Evolutionary conservation across 2,797 vertebrate genomes (phyloP).

Genomic region (Psittacula echo): DNA sequence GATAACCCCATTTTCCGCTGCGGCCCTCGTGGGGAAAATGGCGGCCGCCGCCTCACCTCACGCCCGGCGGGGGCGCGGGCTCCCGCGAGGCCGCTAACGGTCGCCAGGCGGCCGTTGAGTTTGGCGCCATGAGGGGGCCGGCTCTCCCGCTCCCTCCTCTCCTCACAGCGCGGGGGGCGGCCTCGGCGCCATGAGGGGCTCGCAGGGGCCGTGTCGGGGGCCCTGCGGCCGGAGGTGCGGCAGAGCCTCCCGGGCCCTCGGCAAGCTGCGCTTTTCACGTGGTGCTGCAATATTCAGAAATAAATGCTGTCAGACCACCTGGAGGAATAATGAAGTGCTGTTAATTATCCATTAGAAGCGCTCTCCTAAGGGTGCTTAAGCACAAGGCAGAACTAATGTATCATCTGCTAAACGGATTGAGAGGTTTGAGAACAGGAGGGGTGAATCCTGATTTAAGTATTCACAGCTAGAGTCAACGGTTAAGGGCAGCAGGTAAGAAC

Average conservation of each 20-base stretch:
- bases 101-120: rapidly evolving
- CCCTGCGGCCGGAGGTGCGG: rapidly evolving
- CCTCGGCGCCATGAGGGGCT: rapidly evolving
- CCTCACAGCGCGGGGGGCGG: rapidly evolving
- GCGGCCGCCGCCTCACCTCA: not conserved
- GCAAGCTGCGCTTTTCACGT: not conserved
- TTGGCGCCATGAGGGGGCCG: rapidly evolving
- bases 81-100: no score
- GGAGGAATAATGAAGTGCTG: not conserved
- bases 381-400: not conserved
- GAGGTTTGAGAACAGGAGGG: not conserved
- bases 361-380: not conserved
- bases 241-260: not conserved
- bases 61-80: not conserved
- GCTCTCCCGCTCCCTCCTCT: rapidly evolving
- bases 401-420: not conserved
- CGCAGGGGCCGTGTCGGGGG: no score
- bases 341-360: not conserved
- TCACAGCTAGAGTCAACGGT: not conserved
- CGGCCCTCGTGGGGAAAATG: not conserved
- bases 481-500: not conserved
- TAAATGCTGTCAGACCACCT: not conserved
- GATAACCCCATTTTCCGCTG: not conserved
- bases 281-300: not conserved
- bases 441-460: not conserved